These are phyloP conservation scores for Chlorodrepanis virens DNA, from an alignment of 2,113 vertebrate species.

Conservation along the genomic window DNA sequence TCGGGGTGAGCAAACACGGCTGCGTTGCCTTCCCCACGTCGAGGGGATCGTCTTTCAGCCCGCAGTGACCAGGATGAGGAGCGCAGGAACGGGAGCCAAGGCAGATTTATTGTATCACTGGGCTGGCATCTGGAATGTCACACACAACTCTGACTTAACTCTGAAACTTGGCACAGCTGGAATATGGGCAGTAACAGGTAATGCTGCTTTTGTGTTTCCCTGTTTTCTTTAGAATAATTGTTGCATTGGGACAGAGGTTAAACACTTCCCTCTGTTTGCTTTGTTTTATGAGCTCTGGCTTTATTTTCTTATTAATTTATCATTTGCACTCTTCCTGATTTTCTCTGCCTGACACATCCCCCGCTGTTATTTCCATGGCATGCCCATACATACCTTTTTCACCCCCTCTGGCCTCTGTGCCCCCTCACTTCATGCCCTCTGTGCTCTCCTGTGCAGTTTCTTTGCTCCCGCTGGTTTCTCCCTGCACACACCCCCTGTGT, in stretches of 20 bases:
- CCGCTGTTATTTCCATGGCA: not conserved
- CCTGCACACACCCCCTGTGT: too few species aligned
- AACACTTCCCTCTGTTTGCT: conserved; percentile 28
- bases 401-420: not conserved
- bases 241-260: conserved; percentile 36
- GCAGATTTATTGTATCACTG: not conserved
- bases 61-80: not conserved
- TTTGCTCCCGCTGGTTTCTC: not conserved
- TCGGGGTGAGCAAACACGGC: not conserved
- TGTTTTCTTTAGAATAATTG: conserved; percentile 44
- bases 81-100: conserved; percentile 12
- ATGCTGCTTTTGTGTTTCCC: conserved; percentile 62
- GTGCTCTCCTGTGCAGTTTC: not conserved
- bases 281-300: not conserved
- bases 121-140: conserved; percentile 44
- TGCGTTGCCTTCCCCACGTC: conserved; percentile 31
- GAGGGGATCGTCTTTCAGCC: conserved; percentile 30
- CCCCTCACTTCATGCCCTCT: not conserved
- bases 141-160: conserved; percentile 29
- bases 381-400: not conserved
- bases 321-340: not conserved
- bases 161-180: conserved; percentile 59
- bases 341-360: not conserved
- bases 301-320: not conserved
- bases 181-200: conserved; percentile 50